Base-by-base conservation (phyloP, 2,797 vertebrate species). In the Sebastes minor region DNA sequence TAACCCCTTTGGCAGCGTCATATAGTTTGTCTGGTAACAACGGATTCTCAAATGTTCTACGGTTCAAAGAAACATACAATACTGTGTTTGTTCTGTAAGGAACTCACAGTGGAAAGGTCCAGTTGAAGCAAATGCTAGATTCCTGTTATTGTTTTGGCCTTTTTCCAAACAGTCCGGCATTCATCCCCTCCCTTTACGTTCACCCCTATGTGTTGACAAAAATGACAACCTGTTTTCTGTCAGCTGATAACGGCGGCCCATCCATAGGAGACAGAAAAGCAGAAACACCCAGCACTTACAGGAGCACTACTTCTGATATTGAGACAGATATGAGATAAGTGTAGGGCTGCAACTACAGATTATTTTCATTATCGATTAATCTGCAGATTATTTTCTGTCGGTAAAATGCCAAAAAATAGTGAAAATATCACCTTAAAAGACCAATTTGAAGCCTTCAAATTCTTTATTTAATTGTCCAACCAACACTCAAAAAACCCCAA, bases 1-100 rank as follows among this genome's bases (percentile, higher is more conserved):
- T 89, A 90, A 76, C 83, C 74, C 71, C 71, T 81, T 71, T 62
- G 69, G 83, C 71, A 62, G 33, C 20, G 49, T 22, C 33, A 18
- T n/a, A 67, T 42, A 68, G 38, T 71, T 76, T 32, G 63, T 67
- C 68, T 61, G 56, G 32, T 9, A 57, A 81, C 68, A 76, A 78
- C 59, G 1, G 0, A 7, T 64, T 76, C 75, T 52, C 8, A 85
- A 66, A 60, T 38, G n/a, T 82, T 77, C 60, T 14, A 6, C 2
- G 11, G 25, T 12, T 71, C 7, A 57, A 61, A 68, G 22, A 27
- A 74, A 62, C 74, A 33, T 2, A 68, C 59, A 22, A 46, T 42
- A 5, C 20, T 42, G 6, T 52, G 33, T n/a, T 71, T 32, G 53
- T 68, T 74, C 42, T 52, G 75, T 52, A 62, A 75, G 11, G 2